Evolutionary conservation across 2,113 vertebrate species (phyloP).

Genomic region (Catharus fuscescens): DNA sequence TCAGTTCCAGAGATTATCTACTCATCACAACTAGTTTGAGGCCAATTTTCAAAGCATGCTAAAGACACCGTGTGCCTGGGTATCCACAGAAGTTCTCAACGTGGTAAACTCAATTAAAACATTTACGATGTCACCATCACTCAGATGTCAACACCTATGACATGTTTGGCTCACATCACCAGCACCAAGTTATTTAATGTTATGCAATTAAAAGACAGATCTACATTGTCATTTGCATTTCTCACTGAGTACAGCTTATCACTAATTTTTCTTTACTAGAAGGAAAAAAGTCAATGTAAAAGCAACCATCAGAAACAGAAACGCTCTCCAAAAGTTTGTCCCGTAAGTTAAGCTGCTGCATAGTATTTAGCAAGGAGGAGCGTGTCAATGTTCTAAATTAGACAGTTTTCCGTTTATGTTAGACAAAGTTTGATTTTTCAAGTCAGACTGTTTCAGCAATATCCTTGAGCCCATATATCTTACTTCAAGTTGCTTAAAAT

Average conservation of each 20-base stretch:
- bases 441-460: background rate
- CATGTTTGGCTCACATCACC: background rate
- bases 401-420: background rate
- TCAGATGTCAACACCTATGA: background rate
- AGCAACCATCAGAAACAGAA: background rate
- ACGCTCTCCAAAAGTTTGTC: background rate
- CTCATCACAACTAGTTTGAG: background rate
- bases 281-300: background rate
- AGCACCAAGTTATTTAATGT: background rate
- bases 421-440: background rate
- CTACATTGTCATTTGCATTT: background rate
- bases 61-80: background rate
- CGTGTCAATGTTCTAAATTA: fast-evolving
- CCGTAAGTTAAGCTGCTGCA: background rate
- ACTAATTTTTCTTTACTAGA: background rate
- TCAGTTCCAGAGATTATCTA: background rate
- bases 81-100: background rate
- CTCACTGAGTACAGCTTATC: background rate
- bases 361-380: background rate
- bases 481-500: background rate
- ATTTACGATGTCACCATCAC: background rate
- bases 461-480: background rate
- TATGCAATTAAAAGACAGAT: background rate
- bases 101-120: background rate
- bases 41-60: background rate